These are phyloP conservation scores for Siphonodentalium dalli DNA, from an alignment of 2,888 invertebrate genomes.

Conservation along the genomic window DNA sequence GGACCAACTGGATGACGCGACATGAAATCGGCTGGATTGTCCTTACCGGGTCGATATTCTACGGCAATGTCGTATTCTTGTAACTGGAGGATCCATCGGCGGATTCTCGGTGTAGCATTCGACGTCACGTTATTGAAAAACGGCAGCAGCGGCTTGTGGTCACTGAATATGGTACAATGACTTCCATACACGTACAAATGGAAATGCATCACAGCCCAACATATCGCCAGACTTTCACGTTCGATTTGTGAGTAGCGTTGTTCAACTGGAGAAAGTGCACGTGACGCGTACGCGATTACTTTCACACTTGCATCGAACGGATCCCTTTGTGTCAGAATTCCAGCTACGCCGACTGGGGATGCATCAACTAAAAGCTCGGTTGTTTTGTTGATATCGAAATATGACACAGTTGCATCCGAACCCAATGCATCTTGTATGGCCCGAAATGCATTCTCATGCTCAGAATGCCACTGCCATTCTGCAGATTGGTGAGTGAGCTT, in stretches of 20 bases:
- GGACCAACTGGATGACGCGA: constrained; percentile 25
- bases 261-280: constrained; percentile 28
- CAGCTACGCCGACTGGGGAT: constrained; percentile 30
- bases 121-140: constrained; percentile 38
- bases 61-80: constrained; percentile 27
- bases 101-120: constrained; percentile 31
- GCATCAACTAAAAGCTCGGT: constrained; percentile 32
- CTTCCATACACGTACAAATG: constrained; percentile 37
- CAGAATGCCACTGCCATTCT: too few relatives aligned
- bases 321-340: constrained; percentile 32
- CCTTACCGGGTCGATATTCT: constrained; percentile 26
- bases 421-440: too few relatives aligned
- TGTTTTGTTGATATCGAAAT: too few relatives aligned
- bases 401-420: too few relatives aligned
- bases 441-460: too few relatives aligned
- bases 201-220: too few relatives aligned
- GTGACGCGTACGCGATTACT: constrained; percentile 25
- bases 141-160: constrained; percentile 40
- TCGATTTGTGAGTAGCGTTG: constrained; percentile 28
- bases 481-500: too few relatives aligned
- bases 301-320: too few relatives aligned
- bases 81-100: constrained; percentile 27
- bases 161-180: constrained; percentile 36
- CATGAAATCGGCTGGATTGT: constrained; percentile 35
- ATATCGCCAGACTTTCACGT: too few relatives aligned